Conservation (phyloP, 2,797 vertebrate species). For the Centropyge bicolor region DNA sequence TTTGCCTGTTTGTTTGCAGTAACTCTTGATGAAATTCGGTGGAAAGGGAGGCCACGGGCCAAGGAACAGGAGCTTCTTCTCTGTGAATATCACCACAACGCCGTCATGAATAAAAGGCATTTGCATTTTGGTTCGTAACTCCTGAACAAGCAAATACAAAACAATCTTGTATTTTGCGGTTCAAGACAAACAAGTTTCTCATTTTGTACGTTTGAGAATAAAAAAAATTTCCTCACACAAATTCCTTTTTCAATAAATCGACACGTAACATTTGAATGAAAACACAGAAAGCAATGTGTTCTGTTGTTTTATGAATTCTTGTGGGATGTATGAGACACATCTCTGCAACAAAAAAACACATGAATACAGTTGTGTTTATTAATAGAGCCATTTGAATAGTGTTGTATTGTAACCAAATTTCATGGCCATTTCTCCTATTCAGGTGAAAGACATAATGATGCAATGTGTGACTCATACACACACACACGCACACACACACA, state of each 20-base stretch:
- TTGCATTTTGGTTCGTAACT: neutral
- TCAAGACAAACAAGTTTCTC: neutral
- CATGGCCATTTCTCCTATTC: neutral
- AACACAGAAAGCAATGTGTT: neutral
- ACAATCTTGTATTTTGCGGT: neutral
- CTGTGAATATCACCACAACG: neutral
- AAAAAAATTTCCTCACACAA: neutral
- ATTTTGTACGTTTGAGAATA: neutral
- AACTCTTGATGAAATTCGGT: neutral
- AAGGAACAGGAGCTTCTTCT: neutral
- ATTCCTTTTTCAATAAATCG: neutral
- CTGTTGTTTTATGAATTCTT: neutral
- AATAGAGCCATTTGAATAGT: neutral
- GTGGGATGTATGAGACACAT: neutral
- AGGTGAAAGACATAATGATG: neutral
- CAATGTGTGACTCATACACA: neutral
- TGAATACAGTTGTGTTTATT: neutral
- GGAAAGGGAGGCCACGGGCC: neutral
- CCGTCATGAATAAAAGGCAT: neutral
- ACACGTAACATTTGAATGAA: neutral
- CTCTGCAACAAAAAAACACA: neutral
- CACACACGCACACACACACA: neutral
- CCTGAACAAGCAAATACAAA: neutral
- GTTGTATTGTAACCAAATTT: too few relatives aligned
- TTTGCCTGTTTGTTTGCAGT: constrained; percentile 19